These are phyloP conservation scores for Dipodomys merriami DNA, from an alignment of 2,113 vertebrate species.

Conservation along the genomic window DNA sequence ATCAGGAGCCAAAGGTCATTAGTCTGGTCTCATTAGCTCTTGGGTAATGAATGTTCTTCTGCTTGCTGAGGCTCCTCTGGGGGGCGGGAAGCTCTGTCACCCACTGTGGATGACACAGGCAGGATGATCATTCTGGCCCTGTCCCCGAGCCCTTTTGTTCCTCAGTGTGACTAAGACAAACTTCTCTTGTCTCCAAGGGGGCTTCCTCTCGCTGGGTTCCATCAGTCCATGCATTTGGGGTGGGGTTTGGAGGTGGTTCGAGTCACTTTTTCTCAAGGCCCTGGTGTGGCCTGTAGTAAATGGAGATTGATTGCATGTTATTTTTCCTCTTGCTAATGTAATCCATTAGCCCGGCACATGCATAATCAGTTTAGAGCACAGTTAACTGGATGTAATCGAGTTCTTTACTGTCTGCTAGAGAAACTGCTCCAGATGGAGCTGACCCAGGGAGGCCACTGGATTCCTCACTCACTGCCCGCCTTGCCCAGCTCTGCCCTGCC, in stretches of 20 bases:
- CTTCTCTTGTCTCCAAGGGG: neutral
- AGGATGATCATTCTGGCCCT: neutral
- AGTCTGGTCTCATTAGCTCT: conserved; percentile 11
- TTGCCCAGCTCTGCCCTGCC: neutral
- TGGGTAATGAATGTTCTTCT: conserved; percentile 40
- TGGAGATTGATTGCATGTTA: conserved; percentile 99
- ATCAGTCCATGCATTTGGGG: neutral
- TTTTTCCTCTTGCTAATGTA: conserved; percentile 99
- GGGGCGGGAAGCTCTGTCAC: neutral
- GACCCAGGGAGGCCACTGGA: conserved; percentile 78
- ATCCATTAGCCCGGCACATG: conserved; percentile 99
- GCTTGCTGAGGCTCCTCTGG: neutral
- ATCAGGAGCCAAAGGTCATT: conserved; percentile 5
- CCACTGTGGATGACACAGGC: neutral
- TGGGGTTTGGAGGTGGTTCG: conserved; percentile 80
- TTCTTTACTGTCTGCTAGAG: conserved; percentile 99
- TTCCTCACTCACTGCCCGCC: conserved; percentile 78
- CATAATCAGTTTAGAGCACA: conserved; percentile 99
- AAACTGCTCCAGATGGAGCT: conserved; percentile 97
- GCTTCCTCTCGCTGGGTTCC: neutral
- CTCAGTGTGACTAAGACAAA: neutral
- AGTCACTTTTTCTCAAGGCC: conserved; percentile 93
- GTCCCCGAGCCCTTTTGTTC: neutral
- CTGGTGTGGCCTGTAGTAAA: conserved; percentile 96
- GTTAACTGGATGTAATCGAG: conserved; percentile 99